Base-by-base conservation (phyloP, 2,113 vertebrate species). In the Melospiza georgiana region DNA sequence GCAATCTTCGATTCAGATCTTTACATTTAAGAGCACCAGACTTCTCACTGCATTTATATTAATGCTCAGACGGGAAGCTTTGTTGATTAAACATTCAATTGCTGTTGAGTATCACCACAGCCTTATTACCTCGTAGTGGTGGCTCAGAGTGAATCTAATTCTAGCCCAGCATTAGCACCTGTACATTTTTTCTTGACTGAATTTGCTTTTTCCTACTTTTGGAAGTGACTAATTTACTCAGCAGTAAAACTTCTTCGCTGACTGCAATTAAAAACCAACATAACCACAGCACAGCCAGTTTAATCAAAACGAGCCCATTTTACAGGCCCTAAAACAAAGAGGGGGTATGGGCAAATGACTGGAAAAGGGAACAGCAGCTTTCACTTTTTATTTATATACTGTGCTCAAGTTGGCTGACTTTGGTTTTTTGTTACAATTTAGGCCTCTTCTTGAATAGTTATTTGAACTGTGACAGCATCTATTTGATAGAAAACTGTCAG, bases 1-100 rank as follows among this genome's bases (percentile, higher is more conserved):
- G 71, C 39, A 58, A n/a, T 66, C 14, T 77, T 69, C 39, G 22
- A 83, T 22, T 49, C n/a, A 74, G 54, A 57, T 75, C 49, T 78
- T 71, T 48, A 55, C 33, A 37, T 67, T 74, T 33, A 86, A 59
- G 25, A 39, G 33, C 46, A 93, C n/a, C 16, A 83, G n/a, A 72
- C 37, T 65, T 58, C 31, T 65, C 41, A 48, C 12, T 51, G 55
- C 49, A 58, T 82, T 83, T 58, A 55, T 41, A 67, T 35, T 69
- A 82, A 84, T 89, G 28, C 43, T 76, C 59, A 85, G 75, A 77
- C 0, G 0, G 41, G 27, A 84, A 84, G 52, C 63, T 69, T 63
- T 68, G 77, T 82, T 89, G 82, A 94, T 90, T 84, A 91, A 94
- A 84, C 87, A 80, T 86, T 92, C 84, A 85, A 11, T 61, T 87